phyloP scores from a whole-genome alignment of 2,797 vertebrate species.

The Platyrinchus mystaceus region DNA sequence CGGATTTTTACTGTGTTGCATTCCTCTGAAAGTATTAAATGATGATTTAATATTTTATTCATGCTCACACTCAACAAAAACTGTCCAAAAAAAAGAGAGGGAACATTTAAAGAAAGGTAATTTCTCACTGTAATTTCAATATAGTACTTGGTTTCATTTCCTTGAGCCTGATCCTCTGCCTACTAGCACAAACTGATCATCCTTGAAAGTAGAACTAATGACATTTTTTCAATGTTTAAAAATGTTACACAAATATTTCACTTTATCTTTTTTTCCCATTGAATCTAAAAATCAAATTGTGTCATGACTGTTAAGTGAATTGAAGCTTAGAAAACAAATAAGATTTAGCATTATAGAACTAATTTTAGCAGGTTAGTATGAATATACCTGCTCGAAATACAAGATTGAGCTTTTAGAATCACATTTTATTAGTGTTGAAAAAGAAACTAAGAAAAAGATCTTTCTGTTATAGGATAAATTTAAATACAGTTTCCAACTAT shows the following conservation, averaged over 20 bases:
- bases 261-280: not conserved
- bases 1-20: not conserved
- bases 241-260: not conserved
- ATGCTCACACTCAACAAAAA: not conserved
- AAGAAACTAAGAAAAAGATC: not conserved
- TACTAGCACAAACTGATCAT: conserved; percentile 18
- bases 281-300: conserved; percentile 4
- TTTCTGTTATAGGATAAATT: not conserved
- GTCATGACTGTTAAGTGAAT: not conserved
- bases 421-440: not conserved
- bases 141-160: not conserved
- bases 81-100: not conserved
- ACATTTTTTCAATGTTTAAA: not conserved
- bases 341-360: not conserved
- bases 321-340: not conserved
- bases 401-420: not conserved
- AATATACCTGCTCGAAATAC: not conserved
- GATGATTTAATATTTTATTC: not conserved
- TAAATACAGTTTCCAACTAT: not conserved
- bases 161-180: not conserved
- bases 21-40: not conserved
- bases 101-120: not conserved
- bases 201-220: conserved; percentile 28
- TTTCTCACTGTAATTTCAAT: conserved; percentile 15
- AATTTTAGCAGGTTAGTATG: not conserved